These are phyloP conservation scores for Zosterops japonicus DNA, from an alignment of 2,113 vertebrate genomes.

Conservation along the genomic window DNA sequence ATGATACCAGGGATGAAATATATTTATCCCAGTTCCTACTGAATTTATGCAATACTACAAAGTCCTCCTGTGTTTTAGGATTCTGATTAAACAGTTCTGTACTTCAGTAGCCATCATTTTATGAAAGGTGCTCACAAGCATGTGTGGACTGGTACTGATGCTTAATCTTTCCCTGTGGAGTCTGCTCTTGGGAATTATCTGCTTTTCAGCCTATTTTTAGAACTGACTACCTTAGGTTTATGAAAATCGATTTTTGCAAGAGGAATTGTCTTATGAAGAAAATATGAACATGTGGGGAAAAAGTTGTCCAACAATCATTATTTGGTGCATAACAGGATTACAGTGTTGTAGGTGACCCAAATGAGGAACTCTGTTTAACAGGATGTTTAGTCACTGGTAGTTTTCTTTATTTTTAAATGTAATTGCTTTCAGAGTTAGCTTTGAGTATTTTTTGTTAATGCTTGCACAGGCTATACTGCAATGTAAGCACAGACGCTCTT, in stretches of 20 bases:
- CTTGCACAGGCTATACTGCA: not conserved
- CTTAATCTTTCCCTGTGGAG: not conserved
- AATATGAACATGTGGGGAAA: not conserved
- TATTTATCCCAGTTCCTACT: not conserved
- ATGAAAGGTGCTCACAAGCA: not conserved
- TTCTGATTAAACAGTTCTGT: not conserved
- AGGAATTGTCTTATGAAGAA: not conserved
- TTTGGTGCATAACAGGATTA: not conserved
- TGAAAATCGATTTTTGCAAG: not conserved
- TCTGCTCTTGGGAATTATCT: not conserved
- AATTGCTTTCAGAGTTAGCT: not conserved
- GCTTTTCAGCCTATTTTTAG: not conserved
- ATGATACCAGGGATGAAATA: not conserved
- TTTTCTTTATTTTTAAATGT: not conserved
- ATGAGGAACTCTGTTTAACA: not conserved
- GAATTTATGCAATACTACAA: not conserved
- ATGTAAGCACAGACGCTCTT: not conserved
- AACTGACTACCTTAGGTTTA: not conserved
- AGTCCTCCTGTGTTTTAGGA: not conserved
- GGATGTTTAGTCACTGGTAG: not conserved
- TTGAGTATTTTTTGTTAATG: not conserved
- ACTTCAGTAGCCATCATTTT: not conserved
- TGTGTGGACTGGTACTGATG: not conserved
- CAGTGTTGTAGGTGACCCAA: not conserved
- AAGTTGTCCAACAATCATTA: not conserved